Evolutionary conservation across 2,113 vertebrate species (phyloP), one percentile per base, ranked within the genome.

Genomic region (Ictalurus punctatus): DNA sequence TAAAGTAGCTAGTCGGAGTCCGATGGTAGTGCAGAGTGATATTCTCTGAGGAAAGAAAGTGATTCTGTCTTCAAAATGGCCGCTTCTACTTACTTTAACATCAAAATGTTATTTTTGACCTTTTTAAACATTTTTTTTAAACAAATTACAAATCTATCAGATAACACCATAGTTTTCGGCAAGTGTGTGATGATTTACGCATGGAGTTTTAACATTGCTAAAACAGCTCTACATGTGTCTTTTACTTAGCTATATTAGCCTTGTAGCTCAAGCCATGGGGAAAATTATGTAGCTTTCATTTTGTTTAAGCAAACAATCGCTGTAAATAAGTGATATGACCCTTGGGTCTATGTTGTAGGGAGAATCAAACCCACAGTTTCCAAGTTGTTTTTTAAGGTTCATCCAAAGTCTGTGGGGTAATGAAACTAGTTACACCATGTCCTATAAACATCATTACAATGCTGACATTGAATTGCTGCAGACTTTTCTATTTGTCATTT

Each of bases 201-300:
- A 44, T 83, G 81, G 58, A 83, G 58, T 83, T 61, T 83, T 83
- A 83, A 61, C 30, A 37, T 37, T 83, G 58, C 30, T 61, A 61
- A 82, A 83, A 61, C 58, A 61, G 30, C 81, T 34, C 56, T 61
- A 25, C 40, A 1, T 61, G 30, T 3, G 0, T 82, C 13, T 13
- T 56, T 56, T 58, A 17, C 44, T 79, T 58, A 30, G 79, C 16
- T 58, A 4, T 3, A 58, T 82, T 25, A 83, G n/a, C 12, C 13
- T 12, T 52, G 17, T 30, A 81, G 78, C 52, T 58, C 16, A 81
- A 30, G 52, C 78, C 52, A 56, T 3, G n/a, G 19, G 61, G 40
- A 65, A 56, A 85, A 30, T 21, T 73, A 56, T 76, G 69, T 40
- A 25, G n/a, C 25, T 37, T 85, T 30, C 48, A 0, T 58, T 56